Percentiles rank a stretch among this genome's conserved stretches.
phyloP scores from a whole-genome alignment of 1,140 invertebrate species.

The Drosophila triauraria region DNA sequence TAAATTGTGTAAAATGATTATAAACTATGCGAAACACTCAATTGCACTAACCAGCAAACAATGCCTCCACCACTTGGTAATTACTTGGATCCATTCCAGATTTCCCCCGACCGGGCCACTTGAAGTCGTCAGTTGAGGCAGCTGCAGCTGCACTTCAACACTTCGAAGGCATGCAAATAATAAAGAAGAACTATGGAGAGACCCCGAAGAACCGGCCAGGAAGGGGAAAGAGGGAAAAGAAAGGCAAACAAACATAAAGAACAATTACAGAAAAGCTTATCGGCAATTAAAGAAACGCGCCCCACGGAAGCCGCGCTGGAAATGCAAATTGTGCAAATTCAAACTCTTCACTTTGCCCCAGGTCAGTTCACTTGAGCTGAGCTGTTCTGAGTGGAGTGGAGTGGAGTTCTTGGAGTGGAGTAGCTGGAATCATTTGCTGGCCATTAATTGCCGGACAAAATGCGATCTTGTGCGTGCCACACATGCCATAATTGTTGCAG shows the following conservation, averaged over 20 bases:
- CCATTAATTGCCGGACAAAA: slow-evolving; percentile 47
- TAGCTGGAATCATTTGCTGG: slow-evolving; percentile 32
- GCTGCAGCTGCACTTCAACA: slow-evolving; percentile 56
- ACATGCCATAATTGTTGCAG: slow-evolving; percentile 46
- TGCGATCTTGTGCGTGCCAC: slow-evolving; percentile 30
- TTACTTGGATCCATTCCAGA: slow-evolving; percentile 55
- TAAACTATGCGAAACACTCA: slow-evolving; percentile 46
- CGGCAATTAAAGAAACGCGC: slow-evolving; percentile 46
- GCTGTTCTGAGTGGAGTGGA: not conserved
- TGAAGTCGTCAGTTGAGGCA: slow-evolving; percentile 27
- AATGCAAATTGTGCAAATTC: slow-evolving; percentile 42
- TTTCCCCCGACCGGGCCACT: slow-evolving; percentile 21
- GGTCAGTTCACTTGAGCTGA: slow-evolving; percentile 27
- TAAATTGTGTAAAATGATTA: slow-evolving; percentile 45
- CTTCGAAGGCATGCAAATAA: slow-evolving; percentile 56
- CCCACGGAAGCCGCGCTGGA: slow-evolving; percentile 38
- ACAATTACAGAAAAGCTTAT: slow-evolving; percentile 51
- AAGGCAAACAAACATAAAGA: slow-evolving; percentile 66
- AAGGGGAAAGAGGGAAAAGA: not conserved
- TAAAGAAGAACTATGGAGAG: slow-evolving; percentile 34
- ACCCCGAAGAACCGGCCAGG: not conserved
- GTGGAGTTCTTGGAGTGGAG: not conserved
- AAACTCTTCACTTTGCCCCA: slow-evolving; percentile 29
- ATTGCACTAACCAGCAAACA: slow-evolving; percentile 13
- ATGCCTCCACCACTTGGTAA: slow-evolving; percentile 26